A percentile compares a stretch with the other conserved stretches of the same genome.
phyloP scores from a whole-genome alignment of 2,113 vertebrate genomes.

The Murina feae region DNA sequence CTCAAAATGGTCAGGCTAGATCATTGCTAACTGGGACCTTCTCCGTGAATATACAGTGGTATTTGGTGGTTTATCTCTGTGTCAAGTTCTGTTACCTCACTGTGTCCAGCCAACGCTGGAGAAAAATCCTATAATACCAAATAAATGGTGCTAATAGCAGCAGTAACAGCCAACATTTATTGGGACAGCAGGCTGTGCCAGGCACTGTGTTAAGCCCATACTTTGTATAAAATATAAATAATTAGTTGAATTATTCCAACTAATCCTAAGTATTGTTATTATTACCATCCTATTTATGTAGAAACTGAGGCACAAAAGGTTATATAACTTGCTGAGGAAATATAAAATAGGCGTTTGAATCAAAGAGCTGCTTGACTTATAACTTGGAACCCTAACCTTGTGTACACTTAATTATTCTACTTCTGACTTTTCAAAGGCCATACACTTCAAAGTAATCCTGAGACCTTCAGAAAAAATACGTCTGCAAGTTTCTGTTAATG shows the following conservation, averaged over 20 bases:
- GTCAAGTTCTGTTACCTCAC: neutral
- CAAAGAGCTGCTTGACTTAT: neutral
- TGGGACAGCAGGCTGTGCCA: neutral
- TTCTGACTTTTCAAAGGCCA: neutral
- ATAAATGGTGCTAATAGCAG: neutral
- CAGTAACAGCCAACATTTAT: neutral
- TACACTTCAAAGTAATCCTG: neutral
- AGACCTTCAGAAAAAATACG: constrained; percentile 15
- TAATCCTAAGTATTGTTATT: neutral
- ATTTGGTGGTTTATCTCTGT: neutral
- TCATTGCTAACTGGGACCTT: neutral
- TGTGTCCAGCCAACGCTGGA: neutral
- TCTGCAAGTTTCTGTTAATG: neutral
- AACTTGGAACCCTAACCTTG: neutral
- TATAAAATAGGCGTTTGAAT: neutral
- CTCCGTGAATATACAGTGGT: neutral
- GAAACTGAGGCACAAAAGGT: neutral
- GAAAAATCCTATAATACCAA: neutral
- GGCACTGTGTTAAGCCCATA: neutral
- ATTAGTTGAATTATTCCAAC: neutral
- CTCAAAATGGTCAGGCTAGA: neutral
- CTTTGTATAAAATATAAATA: too few species aligned
- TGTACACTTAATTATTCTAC: neutral
- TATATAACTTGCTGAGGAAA: neutral
- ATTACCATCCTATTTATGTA: neutral